A percentile compares a stretch with the other conserved stretches of the same genome.
Evolutionary conservation across 2,797 vertebrate genomes (phyloP).

Genomic region (Vultur gryphus): DNA sequence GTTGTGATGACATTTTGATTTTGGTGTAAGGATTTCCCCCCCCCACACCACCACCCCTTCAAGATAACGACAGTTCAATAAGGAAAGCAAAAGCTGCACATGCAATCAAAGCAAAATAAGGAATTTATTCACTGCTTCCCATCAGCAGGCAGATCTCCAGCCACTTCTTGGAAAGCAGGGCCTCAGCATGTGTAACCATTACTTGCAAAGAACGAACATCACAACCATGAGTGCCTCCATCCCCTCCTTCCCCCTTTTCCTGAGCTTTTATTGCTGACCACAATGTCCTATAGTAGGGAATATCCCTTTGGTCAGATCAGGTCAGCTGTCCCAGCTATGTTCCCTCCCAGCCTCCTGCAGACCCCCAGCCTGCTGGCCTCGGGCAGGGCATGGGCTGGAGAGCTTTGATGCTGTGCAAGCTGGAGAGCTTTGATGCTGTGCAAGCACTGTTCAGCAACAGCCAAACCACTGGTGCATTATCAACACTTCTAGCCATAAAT

Average conservation of each 20-base stretch:
- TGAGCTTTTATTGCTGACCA: not conserved
- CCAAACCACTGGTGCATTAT: not conserved
- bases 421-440: not conserved
- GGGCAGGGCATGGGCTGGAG: not conserved
- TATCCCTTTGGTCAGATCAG: not conserved
- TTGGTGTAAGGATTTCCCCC: not conserved
- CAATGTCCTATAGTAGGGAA: not conserved
- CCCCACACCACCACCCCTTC: not conserved
- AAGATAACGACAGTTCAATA: not conserved
- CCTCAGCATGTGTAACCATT: fast-evolving
- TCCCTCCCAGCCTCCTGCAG: not conserved
- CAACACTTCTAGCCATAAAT: not conserved
- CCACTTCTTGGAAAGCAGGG: not conserved
- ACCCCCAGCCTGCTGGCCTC: no score
- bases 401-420: not conserved
- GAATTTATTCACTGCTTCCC: not conserved
- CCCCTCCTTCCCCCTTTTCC: not conserved
- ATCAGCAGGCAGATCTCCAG: not conserved
- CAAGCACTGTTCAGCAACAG: not conserved
- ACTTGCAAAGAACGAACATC: not conserved
- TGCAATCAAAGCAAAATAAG: not conserved
- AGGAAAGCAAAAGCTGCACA: not conserved
- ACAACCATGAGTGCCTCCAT: not conserved
- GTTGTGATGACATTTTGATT: not conserved
- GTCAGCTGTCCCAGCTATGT: not conserved